Percentiles rank a stretch among this genome's conserved stretches.
Evolutionary conservation across 1,140 invertebrate genomes (phyloP).

Genomic region (Hestina assimilis): DNA sequence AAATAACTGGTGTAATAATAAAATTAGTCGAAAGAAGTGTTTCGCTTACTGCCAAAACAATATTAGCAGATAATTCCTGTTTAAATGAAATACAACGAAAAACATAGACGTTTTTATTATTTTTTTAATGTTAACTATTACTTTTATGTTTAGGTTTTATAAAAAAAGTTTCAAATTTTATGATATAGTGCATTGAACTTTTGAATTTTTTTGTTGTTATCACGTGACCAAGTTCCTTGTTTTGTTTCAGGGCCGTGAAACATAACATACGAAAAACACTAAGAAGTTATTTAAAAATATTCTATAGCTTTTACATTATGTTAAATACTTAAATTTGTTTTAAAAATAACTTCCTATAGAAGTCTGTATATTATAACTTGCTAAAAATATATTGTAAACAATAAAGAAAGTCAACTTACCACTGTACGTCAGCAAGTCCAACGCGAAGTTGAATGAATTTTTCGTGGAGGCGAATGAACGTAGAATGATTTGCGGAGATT

Average conservation of each 20-base stretch:
- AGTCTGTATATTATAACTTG: not conserved
- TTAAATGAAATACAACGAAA: too few relatives aligned
- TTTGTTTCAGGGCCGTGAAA: slow-evolving; percentile 39
- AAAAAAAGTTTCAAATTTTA: too few relatives aligned
- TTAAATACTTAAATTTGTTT: not conserved
- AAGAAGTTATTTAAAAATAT: not conserved
- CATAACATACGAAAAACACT: slow-evolving; percentile 36
- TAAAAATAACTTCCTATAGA: not conserved
- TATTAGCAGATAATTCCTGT: too few relatives aligned
- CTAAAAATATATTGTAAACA: not conserved
- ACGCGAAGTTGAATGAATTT: slow-evolving; percentile 29
- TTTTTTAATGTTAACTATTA: too few relatives aligned
- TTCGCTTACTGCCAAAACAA: too few relatives aligned
- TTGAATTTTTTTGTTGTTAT: slow-evolving; percentile 40
- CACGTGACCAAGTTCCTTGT: slow-evolving; percentile 40
- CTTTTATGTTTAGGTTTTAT: too few relatives aligned
- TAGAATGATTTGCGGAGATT: slow-evolving; percentile 25
- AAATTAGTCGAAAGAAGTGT: too few relatives aligned
- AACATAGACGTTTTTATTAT: too few relatives aligned
- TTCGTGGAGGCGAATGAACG: slow-evolving; percentile 24
- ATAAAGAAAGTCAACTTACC: slow-evolving; percentile 32
- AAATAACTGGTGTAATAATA: not conserved
- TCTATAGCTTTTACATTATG: not conserved
- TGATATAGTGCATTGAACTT: not conserved
- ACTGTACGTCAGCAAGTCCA: slow-evolving; percentile 24